A percentile compares a stretch with the other conserved stretches of the same genome.
Evolutionary conservation across 2,113 vertebrate species (phyloP).

Genomic region (Aix galericulata): DNA sequence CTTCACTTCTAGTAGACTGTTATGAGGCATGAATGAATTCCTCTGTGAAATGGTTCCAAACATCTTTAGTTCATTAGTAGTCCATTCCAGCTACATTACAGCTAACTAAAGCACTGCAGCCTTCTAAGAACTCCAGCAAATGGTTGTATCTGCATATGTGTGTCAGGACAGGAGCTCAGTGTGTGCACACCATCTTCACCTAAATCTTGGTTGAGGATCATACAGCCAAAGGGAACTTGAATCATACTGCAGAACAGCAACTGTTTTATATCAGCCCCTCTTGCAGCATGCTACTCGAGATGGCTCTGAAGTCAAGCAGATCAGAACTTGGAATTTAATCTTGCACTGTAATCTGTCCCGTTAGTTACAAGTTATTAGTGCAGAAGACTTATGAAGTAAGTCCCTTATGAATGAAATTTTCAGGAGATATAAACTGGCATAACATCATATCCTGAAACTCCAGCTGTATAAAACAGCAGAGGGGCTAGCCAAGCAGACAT

Average conservation of each 20-base stretch:
- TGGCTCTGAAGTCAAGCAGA: neutral
- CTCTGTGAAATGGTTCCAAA: neutral
- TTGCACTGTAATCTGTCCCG: neutral
- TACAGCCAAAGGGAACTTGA: neutral
- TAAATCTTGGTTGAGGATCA: neutral
- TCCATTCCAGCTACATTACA: neutral
- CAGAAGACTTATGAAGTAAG: neutral
- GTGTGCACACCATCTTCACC: neutral
- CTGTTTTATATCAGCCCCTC: neutral
- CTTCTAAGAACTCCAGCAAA: neutral
- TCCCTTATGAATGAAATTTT: neutral
- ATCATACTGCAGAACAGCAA: neutral
- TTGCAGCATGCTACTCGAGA: neutral
- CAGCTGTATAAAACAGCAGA: neutral
- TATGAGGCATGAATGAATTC: neutral
- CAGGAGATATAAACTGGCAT: neutral
- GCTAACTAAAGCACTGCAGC: neutral
- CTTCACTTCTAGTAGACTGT: neutral
- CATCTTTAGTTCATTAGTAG: neutral
- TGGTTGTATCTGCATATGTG: accelerated
- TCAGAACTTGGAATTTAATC: neutral
- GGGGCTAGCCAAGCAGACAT: neutral
- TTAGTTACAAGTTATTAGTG: neutral
- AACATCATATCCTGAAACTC: neutral
- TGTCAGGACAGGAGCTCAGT: neutral